Percentiles rank a stretch among this genome's conserved stretches.
Evolutionary conservation across 2,113 vertebrate species (phyloP).

Genomic region (Gobio gobio): DNA sequence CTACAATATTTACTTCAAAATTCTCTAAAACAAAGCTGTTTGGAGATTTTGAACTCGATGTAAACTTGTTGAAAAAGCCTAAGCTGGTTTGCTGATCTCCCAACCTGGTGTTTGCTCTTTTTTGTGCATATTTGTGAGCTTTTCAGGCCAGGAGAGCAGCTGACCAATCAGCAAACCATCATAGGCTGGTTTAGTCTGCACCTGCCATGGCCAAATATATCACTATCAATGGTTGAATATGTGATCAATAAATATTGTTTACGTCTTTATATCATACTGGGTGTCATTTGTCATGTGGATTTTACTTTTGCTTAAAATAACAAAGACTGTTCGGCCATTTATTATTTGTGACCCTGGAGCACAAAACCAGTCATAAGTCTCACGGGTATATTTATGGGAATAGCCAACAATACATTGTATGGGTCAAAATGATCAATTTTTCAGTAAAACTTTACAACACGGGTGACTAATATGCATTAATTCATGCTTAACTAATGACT

Average conservation of each 20-base stretch:
- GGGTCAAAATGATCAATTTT: too few relatives aligned
- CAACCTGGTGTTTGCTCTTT: background rate
- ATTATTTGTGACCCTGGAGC: background rate
- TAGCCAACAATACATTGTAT: too few relatives aligned
- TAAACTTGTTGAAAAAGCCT: background rate
- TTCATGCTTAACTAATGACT: too few relatives aligned
- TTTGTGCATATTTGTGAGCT: background rate
- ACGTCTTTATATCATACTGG: background rate
- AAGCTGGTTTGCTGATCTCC: background rate
- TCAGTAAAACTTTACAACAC: too few relatives aligned
- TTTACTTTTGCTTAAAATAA: background rate
- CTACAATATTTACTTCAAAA: background rate
- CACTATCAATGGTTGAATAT: background rate
- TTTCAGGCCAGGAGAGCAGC: background rate
- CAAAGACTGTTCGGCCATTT: background rate
- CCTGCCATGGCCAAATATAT: background rate
- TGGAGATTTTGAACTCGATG: background rate
- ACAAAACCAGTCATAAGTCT: too few relatives aligned
- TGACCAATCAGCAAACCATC: background rate
- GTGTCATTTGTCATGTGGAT: background rate
- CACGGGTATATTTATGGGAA: too few relatives aligned
- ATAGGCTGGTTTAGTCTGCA: background rate
- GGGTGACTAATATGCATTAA: too few relatives aligned
- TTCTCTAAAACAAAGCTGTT: background rate
- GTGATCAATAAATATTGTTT: background rate